Evolutionary conservation across 53 echinoderm and acorn worm genomes (phyloP).

Genomic region (Mesocentrotus franciscanus): DNA sequence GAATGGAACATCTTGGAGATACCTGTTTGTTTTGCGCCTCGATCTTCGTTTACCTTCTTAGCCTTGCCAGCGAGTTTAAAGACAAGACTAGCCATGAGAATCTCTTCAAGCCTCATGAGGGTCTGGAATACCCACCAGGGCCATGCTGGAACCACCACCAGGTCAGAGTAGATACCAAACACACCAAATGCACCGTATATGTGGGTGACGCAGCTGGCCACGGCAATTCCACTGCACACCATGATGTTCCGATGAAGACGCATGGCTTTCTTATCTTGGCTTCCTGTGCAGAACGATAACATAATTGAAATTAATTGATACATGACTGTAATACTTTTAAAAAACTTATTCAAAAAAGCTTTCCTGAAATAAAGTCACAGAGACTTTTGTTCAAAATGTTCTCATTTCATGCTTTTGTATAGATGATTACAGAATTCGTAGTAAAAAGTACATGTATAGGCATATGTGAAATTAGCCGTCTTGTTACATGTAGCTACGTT

Average conservation of each 20-base stretch:
- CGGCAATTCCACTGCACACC: slow-evolving; percentile 72
- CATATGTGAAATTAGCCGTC: too few relatives aligned
- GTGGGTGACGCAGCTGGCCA: slow-evolving; percentile 81
- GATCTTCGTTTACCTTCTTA: slow-evolving; percentile 30
- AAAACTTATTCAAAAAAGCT: too few relatives aligned
- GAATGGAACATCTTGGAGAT: slow-evolving; percentile 49
- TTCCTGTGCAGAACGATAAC: slow-evolving; percentile 49
- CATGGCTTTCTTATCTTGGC: slow-evolving; percentile 78
- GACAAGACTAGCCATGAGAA: slow-evolving; percentile 77
- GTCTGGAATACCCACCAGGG: slow-evolving; percentile 94
- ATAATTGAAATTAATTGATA: too few relatives aligned
- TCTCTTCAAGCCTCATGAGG: slow-evolving; percentile 81
- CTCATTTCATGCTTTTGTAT: too few relatives aligned
- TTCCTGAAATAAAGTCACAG: too few relatives aligned
- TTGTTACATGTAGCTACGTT: too few relatives aligned
- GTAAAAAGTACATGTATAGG: too few relatives aligned
- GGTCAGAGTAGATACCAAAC: slow-evolving; percentile 86
- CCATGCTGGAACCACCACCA: slow-evolving; percentile 82
- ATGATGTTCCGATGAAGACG: slow-evolving; percentile 76
- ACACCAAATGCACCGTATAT: slow-evolving; percentile 92
- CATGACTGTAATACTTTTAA: too few relatives aligned
- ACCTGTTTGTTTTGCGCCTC: not conserved
- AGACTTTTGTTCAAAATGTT: too few relatives aligned
- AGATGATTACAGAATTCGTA: too few relatives aligned
- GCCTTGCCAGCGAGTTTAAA: slow-evolving; percentile 81